Conservation (phyloP, 2,888 invertebrate genomes). For the Adelphocoris suturalis region DNA sequence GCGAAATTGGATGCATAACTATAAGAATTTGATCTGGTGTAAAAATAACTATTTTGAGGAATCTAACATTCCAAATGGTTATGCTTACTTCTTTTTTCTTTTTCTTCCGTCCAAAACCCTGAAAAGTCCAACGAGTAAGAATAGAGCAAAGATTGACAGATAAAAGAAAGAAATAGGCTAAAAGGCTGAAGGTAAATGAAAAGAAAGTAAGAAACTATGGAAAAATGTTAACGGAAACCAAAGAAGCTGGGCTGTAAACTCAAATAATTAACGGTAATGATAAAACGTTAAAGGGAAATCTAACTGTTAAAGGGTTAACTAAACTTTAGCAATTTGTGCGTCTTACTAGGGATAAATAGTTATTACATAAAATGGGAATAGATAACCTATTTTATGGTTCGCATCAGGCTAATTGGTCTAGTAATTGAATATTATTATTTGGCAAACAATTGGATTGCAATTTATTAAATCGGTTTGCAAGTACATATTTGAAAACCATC, state of each 20-base stretch:
- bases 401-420: too few relatives aligned
- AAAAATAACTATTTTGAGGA: slow-evolving; percentile 77
- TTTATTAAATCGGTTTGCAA: too few relatives aligned
- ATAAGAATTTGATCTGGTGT: slow-evolving; percentile 74
- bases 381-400: too few relatives aligned
- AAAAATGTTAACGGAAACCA: not conserved
- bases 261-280: not conserved
- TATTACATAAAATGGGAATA: too few relatives aligned
- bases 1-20: slow-evolving; percentile 74
- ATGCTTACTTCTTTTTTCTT: slow-evolving; percentile 98
- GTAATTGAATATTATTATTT: too few relatives aligned
- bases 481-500: too few relatives aligned
- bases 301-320: not conserved
- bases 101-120: slow-evolving; percentile 93
- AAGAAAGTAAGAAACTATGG: slow-evolving; percentile 63
- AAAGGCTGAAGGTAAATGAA: slow-evolving; percentile 73
- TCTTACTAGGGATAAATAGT: not conserved
- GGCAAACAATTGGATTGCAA: too few relatives aligned
- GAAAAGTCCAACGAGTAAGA: slow-evolving; percentile 76
- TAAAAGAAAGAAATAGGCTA: slow-evolving; percentile 65
- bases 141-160: slow-evolving; percentile 74
- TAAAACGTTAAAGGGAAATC: not conserved
- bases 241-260: not conserved
- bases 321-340: not conserved
- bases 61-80: slow-evolving; percentile 81